phyloP scores from a whole-genome alignment of 2,888 invertebrate genomes.

The Sympetrum striolatum region DNA sequence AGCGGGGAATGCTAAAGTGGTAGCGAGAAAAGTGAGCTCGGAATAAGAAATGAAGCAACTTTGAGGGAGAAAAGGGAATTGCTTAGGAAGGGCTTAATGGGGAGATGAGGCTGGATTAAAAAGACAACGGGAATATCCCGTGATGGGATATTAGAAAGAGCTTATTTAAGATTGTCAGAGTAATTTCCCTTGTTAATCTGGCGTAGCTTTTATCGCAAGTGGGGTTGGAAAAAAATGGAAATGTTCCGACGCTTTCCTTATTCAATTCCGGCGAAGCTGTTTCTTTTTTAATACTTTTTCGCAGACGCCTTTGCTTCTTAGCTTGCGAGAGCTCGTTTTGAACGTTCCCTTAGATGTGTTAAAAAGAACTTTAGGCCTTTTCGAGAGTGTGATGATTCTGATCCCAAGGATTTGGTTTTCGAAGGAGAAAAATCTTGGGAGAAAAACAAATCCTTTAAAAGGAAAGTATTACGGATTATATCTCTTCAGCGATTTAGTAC shows the following conservation, averaged over 20 bases:
- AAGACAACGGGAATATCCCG: conserved; percentile 4
- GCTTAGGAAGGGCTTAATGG: too few relatives aligned
- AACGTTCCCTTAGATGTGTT: too few relatives aligned
- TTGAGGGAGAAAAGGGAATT: not conserved
- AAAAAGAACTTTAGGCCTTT: too few relatives aligned
- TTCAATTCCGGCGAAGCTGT: not conserved
- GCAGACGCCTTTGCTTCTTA: too few relatives aligned
- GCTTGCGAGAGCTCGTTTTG: too few relatives aligned
- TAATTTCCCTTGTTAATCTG: conserved; percentile 33
- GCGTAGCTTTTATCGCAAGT: conserved; percentile 18
- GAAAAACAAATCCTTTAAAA: too few relatives aligned
- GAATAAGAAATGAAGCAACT: not conserved
- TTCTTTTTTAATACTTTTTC: too few relatives aligned
- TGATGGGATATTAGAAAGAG: conserved; percentile 32
- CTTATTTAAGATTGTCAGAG: conserved; percentile 28
- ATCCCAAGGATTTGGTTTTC: too few relatives aligned
- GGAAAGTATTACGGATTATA: too few relatives aligned
- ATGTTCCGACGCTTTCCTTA: not conserved
- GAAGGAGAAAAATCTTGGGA: too few relatives aligned
- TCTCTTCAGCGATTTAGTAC: too few relatives aligned
- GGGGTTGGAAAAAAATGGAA: not conserved
- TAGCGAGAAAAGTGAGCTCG: not conserved
- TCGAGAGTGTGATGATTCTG: too few relatives aligned
- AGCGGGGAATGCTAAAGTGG: not conserved
- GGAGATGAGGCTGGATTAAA: not conserved